Evolutionary conservation across 2,888 invertebrate species (phyloP).

Genomic region (Griposia aprilina): DNA sequence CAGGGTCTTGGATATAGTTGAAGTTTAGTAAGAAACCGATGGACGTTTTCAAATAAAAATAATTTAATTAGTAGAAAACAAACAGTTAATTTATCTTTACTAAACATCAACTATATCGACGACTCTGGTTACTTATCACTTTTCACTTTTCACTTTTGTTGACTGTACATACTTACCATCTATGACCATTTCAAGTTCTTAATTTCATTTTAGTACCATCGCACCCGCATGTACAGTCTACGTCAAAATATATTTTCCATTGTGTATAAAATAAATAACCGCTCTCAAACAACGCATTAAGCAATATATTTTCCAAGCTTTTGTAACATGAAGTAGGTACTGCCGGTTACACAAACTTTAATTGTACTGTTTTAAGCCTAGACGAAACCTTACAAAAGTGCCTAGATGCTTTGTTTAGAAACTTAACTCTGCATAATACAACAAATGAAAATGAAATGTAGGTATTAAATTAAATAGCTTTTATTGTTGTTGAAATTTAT

Average conservation of each 20-base stretch:
- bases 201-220: slow-evolving; percentile 28
- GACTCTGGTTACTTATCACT: too few relatives aligned
- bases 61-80: too few relatives aligned
- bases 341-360: slow-evolving; percentile 59
- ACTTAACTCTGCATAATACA: slow-evolving; percentile 18
- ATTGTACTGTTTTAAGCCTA: slow-evolving; percentile 50
- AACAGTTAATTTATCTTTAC: too few relatives aligned
- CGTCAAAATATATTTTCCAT: slow-evolving; percentile 61
- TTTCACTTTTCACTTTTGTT: too few relatives aligned
- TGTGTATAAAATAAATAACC: slow-evolving; percentile 69
- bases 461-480: too few relatives aligned
- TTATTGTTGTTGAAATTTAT: too few relatives aligned
- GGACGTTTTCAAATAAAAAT: too few relatives aligned
- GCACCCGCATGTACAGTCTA: slow-evolving; percentile 42
- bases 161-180: background rate
- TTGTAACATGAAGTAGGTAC: slow-evolving; percentile 67
- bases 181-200: slow-evolving; percentile 15
- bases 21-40: too few relatives aligned
- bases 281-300: slow-evolving; percentile 67
- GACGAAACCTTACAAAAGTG: slow-evolving; percentile 12
- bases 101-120: too few relatives aligned
- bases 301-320: slow-evolving; percentile 71
- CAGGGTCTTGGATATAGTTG: too few relatives aligned
- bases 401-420: slow-evolving; percentile 29
- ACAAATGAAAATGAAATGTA: slow-evolving; percentile 9